Evolutionary conservation across 2,888 invertebrate genomes (phyloP).

Genomic region (Tricholauxania praeusta): DNA sequence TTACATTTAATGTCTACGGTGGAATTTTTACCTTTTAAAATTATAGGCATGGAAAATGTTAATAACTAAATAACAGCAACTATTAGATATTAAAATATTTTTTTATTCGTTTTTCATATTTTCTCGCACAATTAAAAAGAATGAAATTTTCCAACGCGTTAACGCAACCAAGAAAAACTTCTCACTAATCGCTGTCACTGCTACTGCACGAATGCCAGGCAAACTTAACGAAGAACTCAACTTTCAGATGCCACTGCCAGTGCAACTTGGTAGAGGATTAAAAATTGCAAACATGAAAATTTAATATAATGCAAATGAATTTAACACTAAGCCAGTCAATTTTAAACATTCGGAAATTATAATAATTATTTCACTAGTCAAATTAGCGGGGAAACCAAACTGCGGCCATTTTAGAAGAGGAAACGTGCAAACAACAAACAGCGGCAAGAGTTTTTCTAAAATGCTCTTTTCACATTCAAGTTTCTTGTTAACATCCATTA

Average conservation of each 20-base stretch:
- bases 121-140: slow-evolving; percentile 16
- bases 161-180: slow-evolving; percentile 43
- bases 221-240: slow-evolving; percentile 48
- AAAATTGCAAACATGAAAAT: neutral
- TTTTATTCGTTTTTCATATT: neutral
- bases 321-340: too few relatives aligned
- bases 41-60: neutral
- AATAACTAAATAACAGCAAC: neutral
- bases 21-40: neutral
- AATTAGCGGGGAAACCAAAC: neutral
- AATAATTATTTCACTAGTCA: too few relatives aligned
- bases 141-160: slow-evolving; percentile 29
- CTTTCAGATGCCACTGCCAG: neutral
- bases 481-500: neutral
- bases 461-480: too few relatives aligned
- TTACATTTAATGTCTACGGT: neutral
- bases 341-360: too few relatives aligned
- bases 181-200: slow-evolving; percentile 41
- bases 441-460: too few relatives aligned
- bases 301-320: neutral
- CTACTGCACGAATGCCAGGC: slow-evolving; percentile 50
- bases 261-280: neutral
- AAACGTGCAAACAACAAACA: neutral
- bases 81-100: neutral
- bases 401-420: neutral